Percentiles rank a stretch among this genome's conserved stretches.
These are phyloP conservation scores for Tursiops truncatus DNA, from an alignment of 2,113 vertebrate genomes.

Conservation along the genomic window DNA sequence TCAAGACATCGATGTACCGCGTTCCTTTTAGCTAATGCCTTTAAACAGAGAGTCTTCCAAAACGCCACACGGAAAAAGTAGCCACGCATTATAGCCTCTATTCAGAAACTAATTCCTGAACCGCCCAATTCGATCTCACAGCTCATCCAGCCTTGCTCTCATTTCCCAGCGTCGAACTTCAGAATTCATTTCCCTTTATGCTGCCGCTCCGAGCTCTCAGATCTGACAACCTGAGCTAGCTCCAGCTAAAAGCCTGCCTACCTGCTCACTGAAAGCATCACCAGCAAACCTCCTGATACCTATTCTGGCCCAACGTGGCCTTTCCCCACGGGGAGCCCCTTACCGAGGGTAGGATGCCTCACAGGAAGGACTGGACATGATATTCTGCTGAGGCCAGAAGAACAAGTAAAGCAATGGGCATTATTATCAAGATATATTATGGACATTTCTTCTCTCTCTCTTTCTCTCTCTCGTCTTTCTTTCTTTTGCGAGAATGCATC, in stretches of 20 bases:
- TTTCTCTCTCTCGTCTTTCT: background rate
- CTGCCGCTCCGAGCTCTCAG: background rate
- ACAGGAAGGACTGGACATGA: background rate
- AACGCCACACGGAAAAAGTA: background rate
- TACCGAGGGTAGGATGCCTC: background rate
- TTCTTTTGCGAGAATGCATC: background rate
- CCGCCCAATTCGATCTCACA: conserved; percentile 40
- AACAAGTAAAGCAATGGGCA: background rate
- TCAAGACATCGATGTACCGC: background rate
- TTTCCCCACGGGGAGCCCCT: background rate
- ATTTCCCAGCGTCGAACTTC: conserved; percentile 22
- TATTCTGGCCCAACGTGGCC: too few species aligned
- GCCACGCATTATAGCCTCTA: background rate
- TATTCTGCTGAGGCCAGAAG: background rate
- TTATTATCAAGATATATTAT: background rate
- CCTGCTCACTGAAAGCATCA: background rate
- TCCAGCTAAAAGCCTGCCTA: background rate
- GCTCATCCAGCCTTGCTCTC: conserved; percentile 1
- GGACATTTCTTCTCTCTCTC: background rate
- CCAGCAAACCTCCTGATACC: background rate
- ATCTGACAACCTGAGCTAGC: background rate
- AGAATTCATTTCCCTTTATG: conserved; percentile 1
- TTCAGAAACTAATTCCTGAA: conserved; percentile 55
- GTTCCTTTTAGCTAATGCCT: background rate
- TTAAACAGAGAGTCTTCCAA: conserved; percentile 42